phyloP scores from a whole-genome alignment of 2,888 invertebrate genomes.

The Ceriagrion tenellum region DNA sequence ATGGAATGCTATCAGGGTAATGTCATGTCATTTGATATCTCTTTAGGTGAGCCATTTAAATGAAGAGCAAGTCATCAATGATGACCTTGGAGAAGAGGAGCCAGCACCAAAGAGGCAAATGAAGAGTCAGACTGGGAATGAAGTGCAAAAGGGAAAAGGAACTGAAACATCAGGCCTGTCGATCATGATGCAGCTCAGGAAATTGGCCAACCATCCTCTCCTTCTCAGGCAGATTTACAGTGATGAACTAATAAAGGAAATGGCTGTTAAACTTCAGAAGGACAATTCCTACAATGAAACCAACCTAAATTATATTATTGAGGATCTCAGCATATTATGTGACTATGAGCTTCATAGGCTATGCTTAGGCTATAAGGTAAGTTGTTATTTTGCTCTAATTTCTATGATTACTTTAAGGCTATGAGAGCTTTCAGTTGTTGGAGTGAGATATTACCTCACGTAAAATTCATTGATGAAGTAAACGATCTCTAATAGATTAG shows the following conservation, averaged over 20 bases:
- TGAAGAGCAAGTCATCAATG: conserved; percentile 18
- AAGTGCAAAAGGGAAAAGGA: not conserved
- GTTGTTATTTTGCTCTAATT: conserved; percentile 70
- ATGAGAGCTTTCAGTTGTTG: too few species aligned
- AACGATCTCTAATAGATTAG: too few species aligned
- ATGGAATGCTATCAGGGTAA: not conserved
- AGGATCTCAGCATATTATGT: conserved; percentile 92
- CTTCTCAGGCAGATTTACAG: conserved; percentile 88
- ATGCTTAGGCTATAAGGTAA: conserved; percentile 84
- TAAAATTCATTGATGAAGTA: too few species aligned
- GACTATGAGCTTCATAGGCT: conserved; percentile 95
- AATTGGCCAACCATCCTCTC: conserved; percentile 96
- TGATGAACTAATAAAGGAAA: conserved; percentile 82
- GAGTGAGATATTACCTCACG: too few species aligned
- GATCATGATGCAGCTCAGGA: conserved; percentile 96
- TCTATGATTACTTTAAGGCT: too few species aligned
- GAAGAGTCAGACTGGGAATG: not conserved
- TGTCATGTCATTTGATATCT: not conserved
- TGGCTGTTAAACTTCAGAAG: conserved; percentile 85
- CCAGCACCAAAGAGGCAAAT: not conserved
- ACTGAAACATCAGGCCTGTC: conserved; percentile 80
- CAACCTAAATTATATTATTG: conserved; percentile 88
- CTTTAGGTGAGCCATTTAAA: conserved; percentile 36
- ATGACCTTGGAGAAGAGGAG: not conserved
- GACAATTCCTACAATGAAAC: conserved; percentile 87